These are phyloP conservation scores for Porites divaricata DNA, from an alignment of 92 coral and sea anemone genomes.

Conservation along the genomic window DNA sequence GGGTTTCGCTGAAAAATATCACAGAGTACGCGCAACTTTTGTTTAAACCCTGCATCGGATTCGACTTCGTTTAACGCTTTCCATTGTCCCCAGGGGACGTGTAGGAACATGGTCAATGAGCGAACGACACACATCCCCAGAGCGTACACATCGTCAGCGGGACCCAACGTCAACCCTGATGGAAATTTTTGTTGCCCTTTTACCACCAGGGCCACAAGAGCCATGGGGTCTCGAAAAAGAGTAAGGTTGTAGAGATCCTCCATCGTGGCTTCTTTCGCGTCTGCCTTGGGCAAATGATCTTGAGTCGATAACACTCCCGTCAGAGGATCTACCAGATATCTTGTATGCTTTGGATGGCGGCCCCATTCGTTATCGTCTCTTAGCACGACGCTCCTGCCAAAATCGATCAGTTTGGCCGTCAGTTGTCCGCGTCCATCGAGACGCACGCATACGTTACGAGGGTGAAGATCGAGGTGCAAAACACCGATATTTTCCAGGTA, in stretches of 20 bases:
- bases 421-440: background rate
- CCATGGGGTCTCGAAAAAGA: background rate
- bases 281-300: background rate
- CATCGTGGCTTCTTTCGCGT: background rate
- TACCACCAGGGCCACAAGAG: background rate
- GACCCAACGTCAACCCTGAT: background rate
- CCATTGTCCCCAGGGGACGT: background rate
- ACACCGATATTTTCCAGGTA: background rate
- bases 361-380: background rate
- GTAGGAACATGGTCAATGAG: background rate
- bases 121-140: constrained; percentile 11
- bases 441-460: background rate
- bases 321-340: constrained; percentile 1
- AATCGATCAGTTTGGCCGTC: background rate
- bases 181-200: background rate
- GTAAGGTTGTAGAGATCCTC: background rate
- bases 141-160: constrained; percentile 5
- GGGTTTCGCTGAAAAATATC: background rate
- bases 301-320: background rate
- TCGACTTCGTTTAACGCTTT: background rate
- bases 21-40: background rate
- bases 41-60: too few relatives aligned
- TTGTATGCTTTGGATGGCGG: background rate
- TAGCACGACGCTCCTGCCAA: background rate
- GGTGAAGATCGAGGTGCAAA: background rate